phyloP scores from a whole-genome alignment of 2,888 invertebrate genomes.

The Drosophila setosimentum region DNA sequence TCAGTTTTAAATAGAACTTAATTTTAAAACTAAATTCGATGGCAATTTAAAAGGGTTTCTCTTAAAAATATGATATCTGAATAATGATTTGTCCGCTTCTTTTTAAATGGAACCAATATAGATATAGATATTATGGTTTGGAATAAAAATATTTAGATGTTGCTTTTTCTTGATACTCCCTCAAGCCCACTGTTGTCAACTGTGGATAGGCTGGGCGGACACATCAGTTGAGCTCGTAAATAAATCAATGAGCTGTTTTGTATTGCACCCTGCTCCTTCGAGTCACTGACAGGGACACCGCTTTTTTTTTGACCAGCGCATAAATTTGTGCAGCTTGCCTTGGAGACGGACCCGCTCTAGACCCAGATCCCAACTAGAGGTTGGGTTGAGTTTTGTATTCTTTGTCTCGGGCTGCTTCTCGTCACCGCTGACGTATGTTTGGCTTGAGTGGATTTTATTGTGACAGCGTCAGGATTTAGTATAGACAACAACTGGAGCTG shows the following conservation, averaged over 20 bases:
- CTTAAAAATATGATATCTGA: neutral
- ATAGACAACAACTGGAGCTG: slow-evolving; percentile 71
- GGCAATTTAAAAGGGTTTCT: neutral
- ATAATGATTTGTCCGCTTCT: neutral
- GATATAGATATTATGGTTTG: neutral
- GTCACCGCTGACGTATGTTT: slow-evolving; percentile 78
- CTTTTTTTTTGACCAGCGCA: slow-evolving; percentile 59
- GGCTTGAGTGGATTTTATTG: slow-evolving; percentile 82
- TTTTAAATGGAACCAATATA: neutral
- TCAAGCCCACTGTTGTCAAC: slow-evolving; percentile 45
- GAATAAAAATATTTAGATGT: neutral
- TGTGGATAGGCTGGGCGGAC: slow-evolving; percentile 21
- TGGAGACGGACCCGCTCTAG: slow-evolving; percentile 19
- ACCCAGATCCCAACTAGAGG: slow-evolving; percentile 11
- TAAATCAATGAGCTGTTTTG: slow-evolving; percentile 83
- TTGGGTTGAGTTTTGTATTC: slow-evolving; percentile 29
- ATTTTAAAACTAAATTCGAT: neutral
- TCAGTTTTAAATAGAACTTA: neutral
- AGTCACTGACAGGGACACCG: slow-evolving; percentile 34
- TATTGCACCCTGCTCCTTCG: slow-evolving; percentile 66
- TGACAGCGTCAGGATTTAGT: slow-evolving; percentile 78
- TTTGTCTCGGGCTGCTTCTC: slow-evolving; percentile 50
- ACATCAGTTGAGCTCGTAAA: slow-evolving; percentile 78
- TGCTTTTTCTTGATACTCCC: slow-evolving; percentile 7
- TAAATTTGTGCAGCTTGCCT: slow-evolving; percentile 72